phyloP scores from a whole-genome alignment of 2,797 vertebrate genomes.

The Alcedo quadribrachys region DNA sequence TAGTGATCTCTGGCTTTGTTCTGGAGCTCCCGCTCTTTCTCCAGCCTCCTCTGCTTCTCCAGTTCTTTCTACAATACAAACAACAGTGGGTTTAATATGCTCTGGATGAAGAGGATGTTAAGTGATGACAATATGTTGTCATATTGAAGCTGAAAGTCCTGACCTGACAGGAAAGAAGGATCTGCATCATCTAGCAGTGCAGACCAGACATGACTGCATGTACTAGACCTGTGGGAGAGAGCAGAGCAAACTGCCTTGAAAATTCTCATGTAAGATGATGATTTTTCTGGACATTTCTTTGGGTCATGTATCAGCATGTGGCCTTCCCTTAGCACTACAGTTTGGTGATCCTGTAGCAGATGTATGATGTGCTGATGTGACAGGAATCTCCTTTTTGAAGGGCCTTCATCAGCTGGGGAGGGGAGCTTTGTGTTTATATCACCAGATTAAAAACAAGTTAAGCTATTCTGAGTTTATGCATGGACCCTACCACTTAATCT shows the following conservation, averaged over 20 bases:
- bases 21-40: constrained; percentile 80
- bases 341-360: background rate
- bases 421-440: background rate
- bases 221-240: background rate
- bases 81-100: background rate
- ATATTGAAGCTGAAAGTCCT: background rate
- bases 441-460: background rate
- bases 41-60: constrained; percentile 83
- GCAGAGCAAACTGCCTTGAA: background rate
- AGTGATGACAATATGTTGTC: background rate
- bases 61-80: constrained; percentile 83
- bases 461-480: background rate
- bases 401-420: background rate
- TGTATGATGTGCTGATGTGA: rapidly evolving
- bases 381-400: background rate
- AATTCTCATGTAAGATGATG: background rate
- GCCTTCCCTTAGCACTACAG: background rate
- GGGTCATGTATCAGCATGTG: background rate
- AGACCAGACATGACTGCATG: background rate
- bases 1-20: constrained; percentile 83
- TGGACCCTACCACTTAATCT: background rate
- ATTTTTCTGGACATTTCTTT: background rate
- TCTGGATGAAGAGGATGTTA: background rate
- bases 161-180: background rate
- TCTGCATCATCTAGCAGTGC: background rate